Base-by-base conservation (phyloP, 2,113 vertebrate species). In the Notothenia rossii region DNA sequence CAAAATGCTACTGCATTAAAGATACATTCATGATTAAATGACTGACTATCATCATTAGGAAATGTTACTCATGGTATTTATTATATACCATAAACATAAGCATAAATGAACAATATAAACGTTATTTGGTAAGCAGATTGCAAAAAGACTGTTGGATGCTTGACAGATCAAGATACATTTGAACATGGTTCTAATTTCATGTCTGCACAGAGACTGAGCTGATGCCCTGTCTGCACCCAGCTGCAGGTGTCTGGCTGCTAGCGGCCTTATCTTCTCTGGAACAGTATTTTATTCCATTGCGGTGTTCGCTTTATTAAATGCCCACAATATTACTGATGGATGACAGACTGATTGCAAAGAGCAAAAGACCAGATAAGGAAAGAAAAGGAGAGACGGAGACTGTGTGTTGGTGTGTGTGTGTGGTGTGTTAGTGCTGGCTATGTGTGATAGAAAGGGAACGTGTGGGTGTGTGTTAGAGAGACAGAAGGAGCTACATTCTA, bases 221-320 rank as follows among this genome's bases (percentile, higher is more conserved):
- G 20, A 60, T 79, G 72, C 73, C 65, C 72, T 77, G 58, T 81
- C 77, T 84, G 84, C 75, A 51, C 83, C 83, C 33, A 5, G 81
- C 77, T 84, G 5, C 40, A 45, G 25, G 73, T 83, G 77, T 76
- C 86, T 43, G 62, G 20, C 78, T 66, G 80, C 78, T 71, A 7
- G 54, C 75, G 74, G 45, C 53, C 84, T 91, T 90, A 92, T 92
- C 88, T 91, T 40, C 65, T 22, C 71, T 77, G 65, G 64, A 83
- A 79, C 81, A 85, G 85, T 78, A 90, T 91, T 50, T 91, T 87
- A 83, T 87, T 83, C 73, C 58, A 83, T 72, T 86, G 72, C 81
- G 48, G 60, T 66, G 54, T 62, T 79, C 73, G 76, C 89, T 92
- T 92, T 92, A 93, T 92, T 92, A 92, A 92, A 93, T 89, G 82